Percentiles rank a stretch among this genome's conserved stretches.
phyloP scores from a whole-genome alignment of 2,113 vertebrate genomes.

The Solenodon paradoxus region DNA sequence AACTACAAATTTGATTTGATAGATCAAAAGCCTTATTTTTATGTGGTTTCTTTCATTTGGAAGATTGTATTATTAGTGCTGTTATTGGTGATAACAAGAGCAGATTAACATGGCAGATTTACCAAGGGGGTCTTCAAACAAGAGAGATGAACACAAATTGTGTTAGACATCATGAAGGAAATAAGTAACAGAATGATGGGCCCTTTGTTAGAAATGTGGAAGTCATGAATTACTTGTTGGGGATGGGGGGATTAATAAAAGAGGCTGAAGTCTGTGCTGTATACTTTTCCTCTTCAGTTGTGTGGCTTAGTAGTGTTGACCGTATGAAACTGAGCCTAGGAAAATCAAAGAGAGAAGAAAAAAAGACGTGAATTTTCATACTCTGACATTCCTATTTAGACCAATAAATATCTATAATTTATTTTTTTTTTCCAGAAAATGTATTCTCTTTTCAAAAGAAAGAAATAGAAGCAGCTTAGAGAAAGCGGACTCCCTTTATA shows the following conservation, averaged over 20 bases:
- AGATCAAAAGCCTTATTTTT: no score
- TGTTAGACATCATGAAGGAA: background rate
- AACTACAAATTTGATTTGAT: no score
- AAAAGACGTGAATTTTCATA: background rate
- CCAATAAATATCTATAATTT: background rate
- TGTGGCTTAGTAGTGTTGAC: background rate
- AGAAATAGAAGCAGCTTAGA: background rate
- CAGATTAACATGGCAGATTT: no score
- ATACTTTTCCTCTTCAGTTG: background rate
- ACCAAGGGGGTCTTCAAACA: background rate
- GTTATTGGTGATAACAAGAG: background rate
- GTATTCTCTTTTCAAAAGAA: background rate
- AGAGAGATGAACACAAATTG: background rate
- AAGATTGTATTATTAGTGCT: background rate
- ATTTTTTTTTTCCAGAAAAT: background rate
- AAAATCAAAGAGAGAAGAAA: background rate
- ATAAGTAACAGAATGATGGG: background rate
- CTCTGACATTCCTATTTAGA: background rate
- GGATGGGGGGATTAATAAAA: background rate
- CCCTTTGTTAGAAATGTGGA: background rate
- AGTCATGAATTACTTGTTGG: background rate
- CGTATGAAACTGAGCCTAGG: accelerated
- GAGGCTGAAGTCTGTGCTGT: background rate
- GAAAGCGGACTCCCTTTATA: background rate
- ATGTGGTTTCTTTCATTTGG: no score